Conservation (phyloP, 2,797 vertebrate genomes). For the Emydoidea blandingii region DNA sequence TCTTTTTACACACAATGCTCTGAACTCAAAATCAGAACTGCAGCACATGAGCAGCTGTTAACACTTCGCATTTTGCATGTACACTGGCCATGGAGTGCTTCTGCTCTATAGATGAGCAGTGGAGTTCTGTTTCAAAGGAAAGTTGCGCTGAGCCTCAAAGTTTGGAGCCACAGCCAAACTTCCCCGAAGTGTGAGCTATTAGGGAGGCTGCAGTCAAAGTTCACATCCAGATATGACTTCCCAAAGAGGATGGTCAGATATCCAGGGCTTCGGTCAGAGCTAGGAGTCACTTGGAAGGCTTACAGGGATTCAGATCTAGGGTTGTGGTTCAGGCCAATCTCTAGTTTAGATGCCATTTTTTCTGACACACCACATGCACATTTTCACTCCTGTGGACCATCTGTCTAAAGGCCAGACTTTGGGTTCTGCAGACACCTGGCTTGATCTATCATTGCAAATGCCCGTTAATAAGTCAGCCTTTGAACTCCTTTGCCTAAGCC, state of each 20-base stretch:
- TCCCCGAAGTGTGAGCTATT: conserved; percentile 6
- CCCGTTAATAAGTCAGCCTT: not conserved
- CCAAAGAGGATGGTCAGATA: conserved; percentile 6
- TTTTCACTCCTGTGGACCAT: not conserved
- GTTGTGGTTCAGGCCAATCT: not conserved
- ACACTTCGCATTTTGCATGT: conserved; percentile 57
- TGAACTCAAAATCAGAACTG: conserved; percentile 6
- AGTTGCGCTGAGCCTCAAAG: conserved; percentile 53
- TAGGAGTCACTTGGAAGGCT: conserved; percentile 21
- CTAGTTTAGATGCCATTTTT: not conserved
- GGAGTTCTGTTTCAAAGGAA: conserved; percentile 64
- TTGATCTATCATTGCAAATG: not conserved
- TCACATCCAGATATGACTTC: not conserved
- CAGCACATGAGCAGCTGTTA: conserved; percentile 68
- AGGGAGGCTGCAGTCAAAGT: conserved; percentile 18
- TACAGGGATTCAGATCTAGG: not conserved
- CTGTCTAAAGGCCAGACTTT: not conserved
- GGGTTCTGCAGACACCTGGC: not conserved
- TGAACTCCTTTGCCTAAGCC: not conserved
- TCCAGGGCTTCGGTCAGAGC: conserved; percentile 38
- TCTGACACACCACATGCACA: not conserved
- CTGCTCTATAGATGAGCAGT: not conserved
- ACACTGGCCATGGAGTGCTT: conserved; percentile 26
- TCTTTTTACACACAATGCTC: conserved; percentile 8
- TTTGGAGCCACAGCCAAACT: conserved; percentile 14